phyloP scores from a whole-genome alignment of 2,113 vertebrate genomes.

The Ceuthmochares aereus region DNA sequence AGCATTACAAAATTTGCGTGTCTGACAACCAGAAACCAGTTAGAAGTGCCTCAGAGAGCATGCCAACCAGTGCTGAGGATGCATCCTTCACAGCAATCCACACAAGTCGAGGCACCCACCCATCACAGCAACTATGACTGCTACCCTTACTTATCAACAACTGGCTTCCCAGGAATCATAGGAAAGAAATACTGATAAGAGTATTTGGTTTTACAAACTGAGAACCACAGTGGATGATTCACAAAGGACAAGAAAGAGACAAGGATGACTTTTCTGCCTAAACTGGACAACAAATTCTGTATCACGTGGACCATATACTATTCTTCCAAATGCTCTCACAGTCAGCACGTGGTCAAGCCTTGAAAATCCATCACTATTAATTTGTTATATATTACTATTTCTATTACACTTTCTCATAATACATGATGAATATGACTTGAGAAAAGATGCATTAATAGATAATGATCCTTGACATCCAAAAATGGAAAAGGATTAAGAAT shows the following conservation, averaged over 20 bases:
- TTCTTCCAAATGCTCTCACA: not conserved
- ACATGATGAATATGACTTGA: not conserved
- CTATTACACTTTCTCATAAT: not conserved
- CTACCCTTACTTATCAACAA: not conserved
- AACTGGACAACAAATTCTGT: not conserved
- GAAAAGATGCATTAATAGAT: not conserved
- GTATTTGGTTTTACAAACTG: not conserved
- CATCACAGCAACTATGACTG: not conserved
- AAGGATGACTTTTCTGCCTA: not conserved
- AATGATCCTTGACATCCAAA: not conserved
- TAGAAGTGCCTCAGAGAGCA: not conserved
- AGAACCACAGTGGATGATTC: not conserved
- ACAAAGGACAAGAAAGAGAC: not conserved
- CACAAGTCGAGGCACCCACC: not conserved
- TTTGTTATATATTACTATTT: not conserved
- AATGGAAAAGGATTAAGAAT: not conserved
- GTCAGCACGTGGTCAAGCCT: not conserved
- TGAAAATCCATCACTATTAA: not conserved
- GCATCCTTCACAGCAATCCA: accelerated
- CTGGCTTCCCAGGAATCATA: not conserved
- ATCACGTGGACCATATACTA: not conserved
- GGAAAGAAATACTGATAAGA: not conserved
- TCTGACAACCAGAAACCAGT: not conserved
- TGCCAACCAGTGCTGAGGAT: not conserved
- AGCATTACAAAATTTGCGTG: not conserved